Percentiles rank a stretch among this genome's conserved stretches.
Evolutionary conservation across 2,888 invertebrate genomes (phyloP).

Genomic region (Portevinia maculata): DNA sequence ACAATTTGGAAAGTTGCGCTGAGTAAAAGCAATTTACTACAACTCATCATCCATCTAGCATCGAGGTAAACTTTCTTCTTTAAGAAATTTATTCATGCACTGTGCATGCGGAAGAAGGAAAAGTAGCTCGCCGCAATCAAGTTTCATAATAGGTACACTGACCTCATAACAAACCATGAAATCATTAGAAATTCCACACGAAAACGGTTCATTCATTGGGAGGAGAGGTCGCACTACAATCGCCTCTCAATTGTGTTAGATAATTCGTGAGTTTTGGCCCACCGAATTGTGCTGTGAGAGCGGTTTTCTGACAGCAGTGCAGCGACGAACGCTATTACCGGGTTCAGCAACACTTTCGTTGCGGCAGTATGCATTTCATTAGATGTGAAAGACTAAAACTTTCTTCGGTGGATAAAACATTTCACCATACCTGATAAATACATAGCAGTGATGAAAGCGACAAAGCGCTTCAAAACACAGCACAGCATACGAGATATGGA

Average conservation of each 20-base stretch:
- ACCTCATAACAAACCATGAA: conserved; percentile 58
- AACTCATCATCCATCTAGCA: conserved; percentile 15
- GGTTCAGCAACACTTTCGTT: conserved; percentile 64
- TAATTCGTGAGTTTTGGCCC: conserved; percentile 32
- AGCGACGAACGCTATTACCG: conserved; percentile 44
- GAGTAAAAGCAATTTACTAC: conserved; percentile 46
- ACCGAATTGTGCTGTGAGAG: too few species aligned
- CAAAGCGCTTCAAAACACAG: neutral
- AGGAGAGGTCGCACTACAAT: conserved; percentile 8
- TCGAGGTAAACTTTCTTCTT: conserved; percentile 57
- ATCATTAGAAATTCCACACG: conserved; percentile 57
- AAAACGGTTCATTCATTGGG: conserved; percentile 35
- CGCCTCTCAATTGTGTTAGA: conserved; percentile 40
- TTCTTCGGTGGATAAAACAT: conserved; percentile 47
- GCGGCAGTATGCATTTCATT: conserved; percentile 15
- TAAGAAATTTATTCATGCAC: conserved; percentile 46
- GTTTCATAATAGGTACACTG: conserved; percentile 67
- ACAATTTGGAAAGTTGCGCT: conserved; percentile 61
- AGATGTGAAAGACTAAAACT: conserved; percentile 46
- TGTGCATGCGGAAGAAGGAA: conserved; percentile 53
- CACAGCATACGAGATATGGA: conserved; percentile 29
- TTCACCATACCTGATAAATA: conserved; percentile 47
- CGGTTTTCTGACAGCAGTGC: conserved; percentile 8
- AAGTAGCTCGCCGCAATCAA: conserved; percentile 47
- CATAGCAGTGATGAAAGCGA: conserved; percentile 44